phyloP scores from a whole-genome alignment of 2,113 vertebrate species.

The Chrysemys picta region DNA sequence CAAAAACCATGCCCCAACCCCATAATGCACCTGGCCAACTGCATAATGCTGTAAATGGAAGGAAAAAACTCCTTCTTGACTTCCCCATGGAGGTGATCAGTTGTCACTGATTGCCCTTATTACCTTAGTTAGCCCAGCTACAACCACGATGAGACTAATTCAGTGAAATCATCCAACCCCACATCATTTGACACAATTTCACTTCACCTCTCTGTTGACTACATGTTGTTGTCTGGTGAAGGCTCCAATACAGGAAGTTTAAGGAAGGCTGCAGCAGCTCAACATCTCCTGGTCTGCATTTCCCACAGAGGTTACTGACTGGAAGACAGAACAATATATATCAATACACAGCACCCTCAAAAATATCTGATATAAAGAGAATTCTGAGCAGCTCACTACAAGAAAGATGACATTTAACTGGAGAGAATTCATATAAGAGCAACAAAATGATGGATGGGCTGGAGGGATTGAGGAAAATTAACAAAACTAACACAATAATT shows the following conservation, averaged over 20 bases:
- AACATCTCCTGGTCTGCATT: conserved; percentile 76
- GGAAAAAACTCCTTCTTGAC: neutral
- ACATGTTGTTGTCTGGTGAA: conserved; percentile 82
- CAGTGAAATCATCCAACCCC: neutral
- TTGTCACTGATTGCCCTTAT: neutral
- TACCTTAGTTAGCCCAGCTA: neutral
- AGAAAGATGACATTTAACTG: neutral
- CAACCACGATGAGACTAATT: neutral
- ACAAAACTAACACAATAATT: neutral
- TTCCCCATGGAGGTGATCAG: neutral
- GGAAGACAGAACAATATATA: conserved; percentile 13
- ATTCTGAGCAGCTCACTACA: neutral
- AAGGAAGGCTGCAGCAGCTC: conserved; percentile 88
- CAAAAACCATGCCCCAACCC: neutral
- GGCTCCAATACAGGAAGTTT: conserved; percentile 91
- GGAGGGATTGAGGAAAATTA: neutral
- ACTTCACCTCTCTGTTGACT: conserved; percentile 89
- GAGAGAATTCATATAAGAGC: neutral
- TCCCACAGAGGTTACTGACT: conserved; percentile 92
- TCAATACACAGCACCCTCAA: neutral
- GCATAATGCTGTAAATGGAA: neutral
- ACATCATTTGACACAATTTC: neutral
- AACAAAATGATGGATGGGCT: neutral
- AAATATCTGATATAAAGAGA: neutral
- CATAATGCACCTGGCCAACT: conserved; percentile 20